phyloP scores from a whole-genome alignment of 2,797 vertebrate species.

The Macrochelys suwanniensis region DNA sequence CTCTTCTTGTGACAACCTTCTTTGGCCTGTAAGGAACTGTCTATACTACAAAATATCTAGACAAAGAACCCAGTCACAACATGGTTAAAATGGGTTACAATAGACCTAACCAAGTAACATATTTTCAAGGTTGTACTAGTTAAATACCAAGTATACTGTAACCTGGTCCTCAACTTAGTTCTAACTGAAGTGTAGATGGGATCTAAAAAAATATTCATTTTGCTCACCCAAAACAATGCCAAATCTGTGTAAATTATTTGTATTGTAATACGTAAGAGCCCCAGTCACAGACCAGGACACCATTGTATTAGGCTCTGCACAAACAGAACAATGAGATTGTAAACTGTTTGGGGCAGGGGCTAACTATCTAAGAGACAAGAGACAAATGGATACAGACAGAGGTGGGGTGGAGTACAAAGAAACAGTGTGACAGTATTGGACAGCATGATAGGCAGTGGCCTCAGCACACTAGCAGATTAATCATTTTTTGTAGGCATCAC shows the following conservation, averaged over 20 bases:
- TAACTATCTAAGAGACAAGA: no score
- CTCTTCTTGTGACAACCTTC: neutral
- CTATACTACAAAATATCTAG: neutral
- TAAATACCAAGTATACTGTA: neutral
- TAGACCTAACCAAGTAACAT: neutral
- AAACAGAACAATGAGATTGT: neutral
- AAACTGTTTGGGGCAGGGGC: no score
- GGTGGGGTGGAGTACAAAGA: neutral
- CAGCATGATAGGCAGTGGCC: no score
- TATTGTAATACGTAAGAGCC: neutral
- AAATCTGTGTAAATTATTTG: neutral
- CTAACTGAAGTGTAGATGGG: accelerated
- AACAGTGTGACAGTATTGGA: neutral
- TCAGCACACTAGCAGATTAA: neutral
- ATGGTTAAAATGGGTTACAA: neutral
- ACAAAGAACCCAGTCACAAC: neutral
- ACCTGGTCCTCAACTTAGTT: neutral
- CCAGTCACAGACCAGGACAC: neutral
- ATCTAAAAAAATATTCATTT: neutral
- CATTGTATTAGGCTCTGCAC: neutral
- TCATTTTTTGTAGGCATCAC: neutral
- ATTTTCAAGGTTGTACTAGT: neutral
- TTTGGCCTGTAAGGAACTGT: neutral
- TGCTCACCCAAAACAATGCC: neutral
- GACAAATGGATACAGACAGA: no score